A percentile compares a stretch with the other conserved stretches of the same genome.
Evolutionary conservation across 2,888 invertebrate genomes (phyloP).

Genomic region (Caenorhabditis virilis): DNA sequence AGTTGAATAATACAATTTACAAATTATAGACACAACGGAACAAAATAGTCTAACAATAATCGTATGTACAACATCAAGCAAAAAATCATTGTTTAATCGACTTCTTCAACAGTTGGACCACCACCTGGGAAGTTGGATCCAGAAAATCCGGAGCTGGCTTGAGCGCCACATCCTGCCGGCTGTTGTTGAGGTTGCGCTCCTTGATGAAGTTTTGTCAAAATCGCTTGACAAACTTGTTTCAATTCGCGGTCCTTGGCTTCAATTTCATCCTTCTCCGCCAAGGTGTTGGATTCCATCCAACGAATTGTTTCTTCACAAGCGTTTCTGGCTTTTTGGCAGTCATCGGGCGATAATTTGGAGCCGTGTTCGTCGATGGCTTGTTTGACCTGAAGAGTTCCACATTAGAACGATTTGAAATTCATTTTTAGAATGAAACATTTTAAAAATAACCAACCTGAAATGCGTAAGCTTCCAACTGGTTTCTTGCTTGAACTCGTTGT

Average conservation of each 20-base stretch:
- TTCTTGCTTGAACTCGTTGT: slow-evolving; percentile 78
- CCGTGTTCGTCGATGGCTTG: slow-evolving; percentile 72
- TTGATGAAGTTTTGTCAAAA: slow-evolving; percentile 58
- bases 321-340: slow-evolving; percentile 81
- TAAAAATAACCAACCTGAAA: slow-evolving; percentile 10
- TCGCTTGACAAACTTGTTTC: slow-evolving; percentile 47
- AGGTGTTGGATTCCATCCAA: slow-evolving; percentile 74
- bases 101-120: slow-evolving; percentile 11
- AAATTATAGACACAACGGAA: too few relatives aligned
- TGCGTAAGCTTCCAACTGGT: slow-evolving; percentile 83
- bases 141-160: slow-evolving; percentile 4
- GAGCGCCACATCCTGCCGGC: background rate
- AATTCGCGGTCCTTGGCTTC: slow-evolving; percentile 57
- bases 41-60: too few relatives aligned
- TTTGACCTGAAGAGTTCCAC: slow-evolving; percentile 39
- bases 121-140: background rate
- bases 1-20: too few relatives aligned
- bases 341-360: slow-evolving; percentile 83
- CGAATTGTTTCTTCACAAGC: slow-evolving; percentile 87
- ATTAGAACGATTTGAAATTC: too few relatives aligned
- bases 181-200: background rate
- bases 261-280: slow-evolving; percentile 76
- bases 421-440: background rate
- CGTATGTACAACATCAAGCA: too few relatives aligned
- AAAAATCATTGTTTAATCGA: too few relatives aligned